Conservation (phyloP, 2,113 vertebrate genomes). For the Zeus faber region DNA sequence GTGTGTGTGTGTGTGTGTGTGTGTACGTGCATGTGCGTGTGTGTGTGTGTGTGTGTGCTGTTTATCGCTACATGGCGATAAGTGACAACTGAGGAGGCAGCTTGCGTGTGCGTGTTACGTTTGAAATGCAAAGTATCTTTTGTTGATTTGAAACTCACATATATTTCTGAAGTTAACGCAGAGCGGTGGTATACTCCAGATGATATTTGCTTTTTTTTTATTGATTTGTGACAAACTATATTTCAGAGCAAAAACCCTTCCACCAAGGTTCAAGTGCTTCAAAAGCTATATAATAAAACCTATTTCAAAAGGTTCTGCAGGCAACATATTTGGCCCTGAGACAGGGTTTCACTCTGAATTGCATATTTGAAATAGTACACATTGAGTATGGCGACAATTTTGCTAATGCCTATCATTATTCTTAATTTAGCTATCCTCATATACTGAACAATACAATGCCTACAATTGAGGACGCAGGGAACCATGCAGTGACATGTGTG, state of each 20-base stretch:
- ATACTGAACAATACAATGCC: conserved; percentile 34
- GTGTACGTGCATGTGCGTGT: background rate
- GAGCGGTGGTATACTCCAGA: conserved; percentile 38
- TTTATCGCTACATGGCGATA: conserved; percentile 41
- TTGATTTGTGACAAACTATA: conserved; percentile 54
- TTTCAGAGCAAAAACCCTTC: conserved; percentile 30
- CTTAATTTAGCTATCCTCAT: conserved; percentile 38
- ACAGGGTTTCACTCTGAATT: conserved; percentile 28
- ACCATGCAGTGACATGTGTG: conserved; percentile 13
- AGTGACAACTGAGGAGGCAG: conserved; percentile 44
- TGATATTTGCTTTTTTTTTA: conserved; percentile 31
- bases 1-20: background rate
- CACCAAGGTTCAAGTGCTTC: conserved; percentile 42
- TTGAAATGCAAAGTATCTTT: conserved; percentile 20
- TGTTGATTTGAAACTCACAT: conserved; percentile 57
- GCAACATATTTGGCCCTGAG: conserved; percentile 27
- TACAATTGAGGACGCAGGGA: conserved; percentile 10
- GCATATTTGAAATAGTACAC: conserved; percentile 23
- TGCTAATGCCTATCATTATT: conserved; percentile 34
- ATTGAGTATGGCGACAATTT: conserved; percentile 30
- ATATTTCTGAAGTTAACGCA: conserved; percentile 35
- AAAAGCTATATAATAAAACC: conserved; percentile 19
- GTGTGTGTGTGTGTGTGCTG: background rate
- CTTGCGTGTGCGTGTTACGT: conserved; percentile 6
- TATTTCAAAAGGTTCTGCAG: conserved; percentile 37